These are phyloP conservation scores for Butorides virescens DNA, from an alignment of 2,113 vertebrate genomes.

Conservation along the genomic window DNA sequence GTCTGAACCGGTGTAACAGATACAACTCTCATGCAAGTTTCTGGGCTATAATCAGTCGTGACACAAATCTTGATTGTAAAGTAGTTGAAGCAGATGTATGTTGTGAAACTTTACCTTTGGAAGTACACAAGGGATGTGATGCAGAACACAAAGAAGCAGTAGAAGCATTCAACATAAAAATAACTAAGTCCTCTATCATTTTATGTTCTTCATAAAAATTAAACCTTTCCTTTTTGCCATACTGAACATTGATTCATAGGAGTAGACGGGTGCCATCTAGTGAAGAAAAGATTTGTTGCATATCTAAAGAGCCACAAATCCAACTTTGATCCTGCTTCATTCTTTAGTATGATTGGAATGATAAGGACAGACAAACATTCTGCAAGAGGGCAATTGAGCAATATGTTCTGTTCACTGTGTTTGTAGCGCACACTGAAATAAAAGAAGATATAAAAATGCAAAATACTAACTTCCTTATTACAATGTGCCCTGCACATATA, in stretches of 20 bases:
- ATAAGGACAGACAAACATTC: neutral
- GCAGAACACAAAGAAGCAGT: neutral
- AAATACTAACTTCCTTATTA: neutral
- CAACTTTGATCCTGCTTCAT: neutral
- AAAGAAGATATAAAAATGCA: neutral
- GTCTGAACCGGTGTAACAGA: neutral
- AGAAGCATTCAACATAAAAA: neutral
- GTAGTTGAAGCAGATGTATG: neutral
- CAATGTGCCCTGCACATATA: neutral
- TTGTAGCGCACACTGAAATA: neutral
- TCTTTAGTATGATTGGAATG: neutral
- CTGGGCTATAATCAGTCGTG: neutral
- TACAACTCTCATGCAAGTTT: neutral
- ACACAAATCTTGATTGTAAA: neutral
- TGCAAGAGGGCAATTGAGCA: neutral
- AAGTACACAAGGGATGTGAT: neutral
- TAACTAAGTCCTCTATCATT: neutral
- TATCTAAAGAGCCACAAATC: neutral
- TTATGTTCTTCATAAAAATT: neutral
- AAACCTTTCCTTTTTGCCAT: neutral
- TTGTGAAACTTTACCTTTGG: neutral
- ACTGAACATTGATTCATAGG: neutral
- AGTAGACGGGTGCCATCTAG: slow-evolving; percentile 12
- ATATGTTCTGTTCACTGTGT: neutral
- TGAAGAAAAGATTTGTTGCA: neutral